Evolutionary conservation across 2,797 vertebrate genomes (phyloP).

Genomic region (Pteropus rufus): DNA sequence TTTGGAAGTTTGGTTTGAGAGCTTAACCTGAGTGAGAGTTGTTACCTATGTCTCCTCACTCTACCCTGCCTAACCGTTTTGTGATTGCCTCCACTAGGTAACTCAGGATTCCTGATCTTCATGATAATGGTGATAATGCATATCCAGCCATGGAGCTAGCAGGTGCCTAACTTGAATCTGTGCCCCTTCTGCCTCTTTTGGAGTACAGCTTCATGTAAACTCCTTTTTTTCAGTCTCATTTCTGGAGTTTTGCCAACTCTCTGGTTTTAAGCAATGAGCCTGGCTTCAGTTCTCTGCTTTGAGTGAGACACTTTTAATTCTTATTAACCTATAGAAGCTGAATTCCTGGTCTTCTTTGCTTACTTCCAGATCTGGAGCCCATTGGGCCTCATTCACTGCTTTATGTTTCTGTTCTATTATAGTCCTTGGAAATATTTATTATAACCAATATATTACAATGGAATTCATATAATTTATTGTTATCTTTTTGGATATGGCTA

Average conservation of each 20-base stretch:
- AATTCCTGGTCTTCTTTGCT: slow-evolving; percentile 34
- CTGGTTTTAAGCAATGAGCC: neutral
- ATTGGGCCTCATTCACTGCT: neutral
- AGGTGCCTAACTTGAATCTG: neutral
- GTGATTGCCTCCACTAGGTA: neutral
- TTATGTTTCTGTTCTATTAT: slow-evolving; percentile 35
- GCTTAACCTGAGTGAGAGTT: neutral
- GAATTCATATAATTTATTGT: neutral
- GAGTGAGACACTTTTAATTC: slow-evolving; percentile 31
- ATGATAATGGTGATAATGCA: neutral
- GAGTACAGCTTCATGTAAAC: neutral
- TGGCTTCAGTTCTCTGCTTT: neutral
- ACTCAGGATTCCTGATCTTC: neutral
- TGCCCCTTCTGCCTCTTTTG: neutral
- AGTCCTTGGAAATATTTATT: slow-evolving; percentile 9
- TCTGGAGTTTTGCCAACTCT: slow-evolving; percentile 17
- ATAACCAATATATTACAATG: neutral
- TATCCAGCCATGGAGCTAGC: neutral
- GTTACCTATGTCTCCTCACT: neutral
- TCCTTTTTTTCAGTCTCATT: slow-evolving; percentile 5
- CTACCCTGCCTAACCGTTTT: neutral
- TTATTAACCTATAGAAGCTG: slow-evolving; percentile 31
- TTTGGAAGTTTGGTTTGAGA: neutral
- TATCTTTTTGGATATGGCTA: neutral
- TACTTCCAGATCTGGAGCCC: neutral